A percentile compares a stretch with the other conserved stretches of the same genome.
Evolutionary conservation across 1,140 invertebrate species (phyloP).

Genomic region (Drosophila saltans): DNA sequence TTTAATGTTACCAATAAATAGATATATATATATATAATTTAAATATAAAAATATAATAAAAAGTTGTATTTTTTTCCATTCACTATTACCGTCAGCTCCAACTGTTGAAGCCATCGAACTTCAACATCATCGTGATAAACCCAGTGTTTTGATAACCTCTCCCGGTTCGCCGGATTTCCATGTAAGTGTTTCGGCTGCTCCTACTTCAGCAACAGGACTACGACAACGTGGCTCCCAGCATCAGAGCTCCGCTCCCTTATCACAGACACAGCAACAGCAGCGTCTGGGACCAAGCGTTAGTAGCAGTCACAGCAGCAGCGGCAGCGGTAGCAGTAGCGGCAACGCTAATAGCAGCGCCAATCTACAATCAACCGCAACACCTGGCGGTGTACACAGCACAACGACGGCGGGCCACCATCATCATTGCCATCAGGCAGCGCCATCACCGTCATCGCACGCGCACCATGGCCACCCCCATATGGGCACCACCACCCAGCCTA

Average conservation of each 20-base stretch:
- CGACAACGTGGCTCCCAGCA: slow-evolving; percentile 66
- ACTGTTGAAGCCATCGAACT: slow-evolving; percentile 69
- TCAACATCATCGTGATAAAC: slow-evolving; percentile 87
- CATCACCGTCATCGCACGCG: slow-evolving; percentile 54
- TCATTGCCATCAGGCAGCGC: slow-evolving; percentile 61
- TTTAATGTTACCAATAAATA: no score
- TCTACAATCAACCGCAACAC: slow-evolving; percentile 53
- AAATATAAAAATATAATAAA: background rate
- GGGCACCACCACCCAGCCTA: slow-evolving; percentile 61
- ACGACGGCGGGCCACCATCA: slow-evolving; percentile 80
- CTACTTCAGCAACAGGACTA: slow-evolving; percentile 54
- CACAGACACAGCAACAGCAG: slow-evolving; percentile 34
- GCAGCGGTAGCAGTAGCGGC: slow-evolving; percentile 60
- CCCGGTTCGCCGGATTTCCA: slow-evolving; percentile 92
- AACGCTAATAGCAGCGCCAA: slow-evolving; percentile 65
- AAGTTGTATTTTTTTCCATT: background rate
- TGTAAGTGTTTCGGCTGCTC: slow-evolving; percentile 78
- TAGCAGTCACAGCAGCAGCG: slow-evolving; percentile 17
- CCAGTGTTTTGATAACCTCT: slow-evolving; percentile 93
- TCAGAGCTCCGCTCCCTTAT: background rate
- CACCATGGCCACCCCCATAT: slow-evolving; percentile 54
- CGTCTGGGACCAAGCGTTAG: slow-evolving; percentile 23
- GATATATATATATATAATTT: background rate
- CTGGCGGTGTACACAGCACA: slow-evolving; percentile 66
- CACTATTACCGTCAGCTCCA: slow-evolving; percentile 35